These are phyloP conservation scores for Aphaenogaster floridana DNA, from an alignment of 1,140 invertebrate species.

Conservation along the genomic window DNA sequence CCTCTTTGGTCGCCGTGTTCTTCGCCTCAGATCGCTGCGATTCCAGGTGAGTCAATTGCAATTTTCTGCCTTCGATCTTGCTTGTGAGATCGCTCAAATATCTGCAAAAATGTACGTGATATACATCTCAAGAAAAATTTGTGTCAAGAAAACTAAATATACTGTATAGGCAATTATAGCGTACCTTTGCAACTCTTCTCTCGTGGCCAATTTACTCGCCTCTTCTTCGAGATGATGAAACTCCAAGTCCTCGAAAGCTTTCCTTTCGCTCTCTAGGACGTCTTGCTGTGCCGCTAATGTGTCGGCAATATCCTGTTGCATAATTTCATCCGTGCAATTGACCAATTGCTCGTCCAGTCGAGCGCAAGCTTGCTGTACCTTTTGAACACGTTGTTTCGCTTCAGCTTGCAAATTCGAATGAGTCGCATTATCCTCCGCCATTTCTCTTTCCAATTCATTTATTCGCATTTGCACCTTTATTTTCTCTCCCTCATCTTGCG, in stretches of 20 bases:
- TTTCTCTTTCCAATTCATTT: constrained; percentile 87
- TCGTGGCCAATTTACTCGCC: constrained; percentile 92
- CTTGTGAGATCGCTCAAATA: constrained; percentile 89
- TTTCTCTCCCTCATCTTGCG: constrained; percentile 90
- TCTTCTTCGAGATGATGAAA: constrained; percentile 97
- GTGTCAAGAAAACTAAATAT: background rate
- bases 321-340: constrained; percentile 73
- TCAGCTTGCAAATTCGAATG: constrained; percentile 85
- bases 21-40: constrained; percentile 89
- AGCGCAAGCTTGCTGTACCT: constrained; percentile 85
- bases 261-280: constrained; percentile 90
- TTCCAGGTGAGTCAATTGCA: constrained; percentile 90
- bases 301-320: constrained; percentile 78
- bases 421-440: constrained; percentile 84
- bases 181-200: constrained; percentile 93
- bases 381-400: constrained; percentile 81
- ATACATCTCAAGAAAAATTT: background rate
- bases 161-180: background rate
- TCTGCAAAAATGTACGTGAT: constrained; percentile 72
- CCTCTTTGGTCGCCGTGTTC: constrained; percentile 89
- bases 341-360: constrained; percentile 82
- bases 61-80: constrained; percentile 89
- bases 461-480: constrained; percentile 89
- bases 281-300: constrained; percentile 88
- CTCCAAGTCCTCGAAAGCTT: constrained; percentile 96